Base-by-base conservation (phyloP, 2,113 vertebrate species). In the Pardalotus punctatus region DNA sequence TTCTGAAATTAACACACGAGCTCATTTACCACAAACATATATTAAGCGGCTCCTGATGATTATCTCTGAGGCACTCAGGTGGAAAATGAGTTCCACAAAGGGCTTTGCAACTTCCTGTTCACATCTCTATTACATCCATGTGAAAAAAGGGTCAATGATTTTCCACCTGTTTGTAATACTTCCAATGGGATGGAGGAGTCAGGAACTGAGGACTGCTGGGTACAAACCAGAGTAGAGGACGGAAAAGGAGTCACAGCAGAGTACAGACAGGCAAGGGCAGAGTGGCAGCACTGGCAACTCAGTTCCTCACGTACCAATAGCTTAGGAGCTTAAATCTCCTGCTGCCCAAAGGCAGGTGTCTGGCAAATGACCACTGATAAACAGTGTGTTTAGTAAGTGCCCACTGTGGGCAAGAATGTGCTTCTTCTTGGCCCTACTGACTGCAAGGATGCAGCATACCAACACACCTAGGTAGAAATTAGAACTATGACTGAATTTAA, bases 341-440 rank as follows among this genome's bases (percentile, higher is more conserved):
- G 38, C 45, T 42, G 20, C 4, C 18, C 51, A 73, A 50, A 76
- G 45, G 25, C 22, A 57, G 35, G 28, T 15, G 14, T 60, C 47
- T 85, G 38, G 29, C 14, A 91, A 67, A 47, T 3, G 9, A 17
- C 23, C 53, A 42, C 14, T 29, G 48, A 24, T 35, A 56, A 62
- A n/a, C 0, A 35, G 2, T 4, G 50, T 10, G 35, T n/a, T 23
- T 16, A 65, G 2, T 14, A 47, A 65, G n/a, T 25, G 24, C 14
- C 21, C 17, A 23, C 22, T 60, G 14, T 14, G 12, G 45, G 14
- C 1, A 0, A 13, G 10, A 76, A 67, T 3, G 4, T 27, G 36
- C 6, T 64, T 86, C 57, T 72, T 43, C 13, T 48, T 79, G 19
- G 19, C 45, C 3, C n/a, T 40, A n/a, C 22, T 45, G 40, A 48